phyloP scores from a whole-genome alignment of 1,140 invertebrate genomes.

The Drosophila orosa region DNA sequence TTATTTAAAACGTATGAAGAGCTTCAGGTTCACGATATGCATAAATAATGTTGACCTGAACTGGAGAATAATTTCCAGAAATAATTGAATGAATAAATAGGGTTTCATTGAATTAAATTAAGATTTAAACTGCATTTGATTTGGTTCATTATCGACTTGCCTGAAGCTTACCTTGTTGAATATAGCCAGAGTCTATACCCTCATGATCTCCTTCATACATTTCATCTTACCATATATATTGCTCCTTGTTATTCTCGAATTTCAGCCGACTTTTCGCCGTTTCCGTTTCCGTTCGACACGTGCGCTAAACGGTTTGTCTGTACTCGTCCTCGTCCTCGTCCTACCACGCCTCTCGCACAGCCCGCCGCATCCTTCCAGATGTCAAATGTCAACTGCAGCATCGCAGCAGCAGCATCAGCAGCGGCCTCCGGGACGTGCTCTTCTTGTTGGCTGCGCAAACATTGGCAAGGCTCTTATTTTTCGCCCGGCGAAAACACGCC shows the following conservation, averaged over 20 bases:
- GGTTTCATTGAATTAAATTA: background rate
- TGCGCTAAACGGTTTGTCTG: conserved; percentile 70
- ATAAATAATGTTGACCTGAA: conserved; percentile 8
- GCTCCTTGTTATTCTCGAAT: background rate
- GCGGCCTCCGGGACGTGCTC: conserved; percentile 45
- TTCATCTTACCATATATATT: background rate
- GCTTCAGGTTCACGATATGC: conserved; percentile 18
- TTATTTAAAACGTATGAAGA: conserved; percentile 18
- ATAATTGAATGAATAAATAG: conserved; percentile 9
- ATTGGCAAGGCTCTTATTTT: conserved; percentile 60
- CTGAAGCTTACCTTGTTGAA: background rate
- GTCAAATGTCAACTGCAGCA: conserved; percentile 75
- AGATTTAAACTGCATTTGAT: conserved; percentile 5
- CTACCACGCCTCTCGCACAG: background rate
- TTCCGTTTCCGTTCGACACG: conserved; percentile 71
- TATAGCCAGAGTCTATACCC: background rate
- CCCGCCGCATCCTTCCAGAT: conserved; percentile 11
- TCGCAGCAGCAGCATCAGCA: conserved; percentile 18
- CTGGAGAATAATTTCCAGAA: conserved; percentile 10
- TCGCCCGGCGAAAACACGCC: conserved; percentile 50
- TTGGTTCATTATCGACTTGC: background rate
- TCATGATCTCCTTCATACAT: background rate
- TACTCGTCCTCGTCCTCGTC: background rate
- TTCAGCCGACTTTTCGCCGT: conserved; percentile 21
- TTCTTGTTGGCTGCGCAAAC: conserved; percentile 48